phyloP scores from a whole-genome alignment of 2,113 vertebrate species.

The Asarcornis scutulata region DNA sequence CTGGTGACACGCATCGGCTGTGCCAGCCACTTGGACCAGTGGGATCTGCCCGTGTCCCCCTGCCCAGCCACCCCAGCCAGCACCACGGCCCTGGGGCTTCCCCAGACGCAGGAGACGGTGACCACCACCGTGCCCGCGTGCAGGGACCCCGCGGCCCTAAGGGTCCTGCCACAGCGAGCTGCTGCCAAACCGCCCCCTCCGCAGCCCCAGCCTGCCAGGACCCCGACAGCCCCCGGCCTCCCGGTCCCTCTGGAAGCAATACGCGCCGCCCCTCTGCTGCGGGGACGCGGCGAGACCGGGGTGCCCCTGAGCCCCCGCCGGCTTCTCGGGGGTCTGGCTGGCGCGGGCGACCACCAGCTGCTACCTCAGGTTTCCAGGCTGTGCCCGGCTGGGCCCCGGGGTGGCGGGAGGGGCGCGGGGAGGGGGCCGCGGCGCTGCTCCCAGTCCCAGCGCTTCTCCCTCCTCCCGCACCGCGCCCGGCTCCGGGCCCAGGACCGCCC shows the following conservation, averaged over 20 bases:
- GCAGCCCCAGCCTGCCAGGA: not conserved
- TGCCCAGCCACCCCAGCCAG: not conserved
- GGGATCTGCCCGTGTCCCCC: not conserved
- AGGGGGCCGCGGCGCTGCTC: not conserved
- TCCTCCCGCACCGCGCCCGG: constrained; percentile 20
- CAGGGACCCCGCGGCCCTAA: rapidly evolving
- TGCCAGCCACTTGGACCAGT: not conserved
- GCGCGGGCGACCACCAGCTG: constrained; percentile 64
- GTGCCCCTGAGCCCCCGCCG: not conserved
- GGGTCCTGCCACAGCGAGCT: no score
- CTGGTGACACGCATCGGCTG: rapidly evolving
- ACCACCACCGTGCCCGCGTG: rapidly evolving
- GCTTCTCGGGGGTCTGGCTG: not conserved
- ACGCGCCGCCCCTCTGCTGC: not conserved
- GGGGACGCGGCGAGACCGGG: constrained; percentile 21
- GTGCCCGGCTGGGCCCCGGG: not conserved
- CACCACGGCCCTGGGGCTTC: not conserved
- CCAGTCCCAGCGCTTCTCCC: not conserved
- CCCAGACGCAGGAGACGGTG: rapidly evolving
- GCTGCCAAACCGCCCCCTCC: rapidly evolving
- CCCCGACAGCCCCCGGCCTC: not conserved
- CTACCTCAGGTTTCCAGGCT: constrained; percentile 79
- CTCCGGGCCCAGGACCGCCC: not conserved
- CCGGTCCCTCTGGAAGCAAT: not conserved
- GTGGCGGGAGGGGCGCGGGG: not conserved